Evolutionary conservation across 2,888 invertebrate genomes (phyloP), one percentile per base, ranked within the genome.

Genomic region (Holacanthella duospinosa): DNA sequence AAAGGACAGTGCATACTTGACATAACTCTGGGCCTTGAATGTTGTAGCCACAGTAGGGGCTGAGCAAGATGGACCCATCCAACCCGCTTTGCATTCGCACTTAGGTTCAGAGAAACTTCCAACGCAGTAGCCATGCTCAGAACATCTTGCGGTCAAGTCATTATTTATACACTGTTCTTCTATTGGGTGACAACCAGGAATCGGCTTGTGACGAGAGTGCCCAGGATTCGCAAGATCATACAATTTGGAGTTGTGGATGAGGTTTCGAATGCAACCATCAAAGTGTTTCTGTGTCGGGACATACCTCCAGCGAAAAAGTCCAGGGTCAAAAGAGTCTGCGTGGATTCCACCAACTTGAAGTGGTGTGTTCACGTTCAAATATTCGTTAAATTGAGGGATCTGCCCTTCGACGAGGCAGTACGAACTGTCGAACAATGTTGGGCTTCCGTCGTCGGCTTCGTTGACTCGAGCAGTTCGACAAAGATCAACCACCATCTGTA

Each of bases 201-300:
- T 85, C 68, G 91, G 92, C 76, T 90, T 87, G 74, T 74, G 58
- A 29, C 89, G 81, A 0, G 88, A 88, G 29, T 92, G 80, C 1
- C 94, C 95, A 1, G 95, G 93, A 77, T 90, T 89, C 0, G 93
- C 93, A 71, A 99, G 80, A 77, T 99, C 97, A 77, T 97, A 97
- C 61, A 97, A 80, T 68, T 77, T 91, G 74, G 94, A 94, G 76
- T 99, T 96, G 76, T 97, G 94, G 75, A 94, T 86, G 58, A 99
- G 81, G 77, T 99, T 95, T 74, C 92, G 83, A 66, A 99, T 89
- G 78, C 99, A 99, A 16, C 99, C 99, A 75, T 92, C 90, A 77
- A 97, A 96, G n/a, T 65, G 64, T 59, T 72, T 72, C 1, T 89
- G 89, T 54, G 87, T 86, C 1, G 92, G 92, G 83, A 89, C 88